These are phyloP conservation scores for Ophonus ardosiacus DNA, from an alignment of 2,888 invertebrate species.

Conservation along the genomic window DNA sequence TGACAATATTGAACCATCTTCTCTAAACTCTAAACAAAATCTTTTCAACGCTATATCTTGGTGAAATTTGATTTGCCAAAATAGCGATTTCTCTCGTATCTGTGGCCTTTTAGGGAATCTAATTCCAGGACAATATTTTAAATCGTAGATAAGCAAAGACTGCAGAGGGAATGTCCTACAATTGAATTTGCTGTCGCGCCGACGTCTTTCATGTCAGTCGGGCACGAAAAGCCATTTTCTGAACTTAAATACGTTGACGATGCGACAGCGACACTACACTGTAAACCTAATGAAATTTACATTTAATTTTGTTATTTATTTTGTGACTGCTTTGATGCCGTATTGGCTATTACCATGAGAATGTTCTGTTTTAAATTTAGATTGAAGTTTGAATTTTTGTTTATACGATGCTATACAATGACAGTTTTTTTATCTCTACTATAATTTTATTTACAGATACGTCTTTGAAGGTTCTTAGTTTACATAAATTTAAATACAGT, in stretches of 20 bases:
- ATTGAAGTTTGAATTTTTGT: conserved; percentile 51
- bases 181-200: conserved; percentile 34
- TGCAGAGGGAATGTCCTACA: conserved; percentile 21
- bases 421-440: background rate
- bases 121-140: conserved; percentile 54
- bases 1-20: background rate
- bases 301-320: conserved; percentile 61
- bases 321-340: conserved; percentile 48
- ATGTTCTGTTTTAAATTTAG: conserved; percentile 49
- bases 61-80: conserved; percentile 35
- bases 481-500: conserved; percentile 3
- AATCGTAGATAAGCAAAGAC: conserved; percentile 34
- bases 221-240: conserved; percentile 58
- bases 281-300: conserved; percentile 53
- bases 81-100: conserved; percentile 29
- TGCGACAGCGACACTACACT: conserved; percentile 2
- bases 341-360: conserved; percentile 50
- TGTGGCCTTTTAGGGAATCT: conserved; percentile 6
- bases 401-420: conserved; percentile 1
- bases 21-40: conserved; percentile 1
- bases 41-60: background rate
- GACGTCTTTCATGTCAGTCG: conserved; percentile 59
- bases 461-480: background rate
- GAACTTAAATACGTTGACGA: conserved; percentile 54
- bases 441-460: conserved; percentile 18